Conservation (phyloP, 2,888 invertebrate genomes). For the Aphidius colemani region DNA sequence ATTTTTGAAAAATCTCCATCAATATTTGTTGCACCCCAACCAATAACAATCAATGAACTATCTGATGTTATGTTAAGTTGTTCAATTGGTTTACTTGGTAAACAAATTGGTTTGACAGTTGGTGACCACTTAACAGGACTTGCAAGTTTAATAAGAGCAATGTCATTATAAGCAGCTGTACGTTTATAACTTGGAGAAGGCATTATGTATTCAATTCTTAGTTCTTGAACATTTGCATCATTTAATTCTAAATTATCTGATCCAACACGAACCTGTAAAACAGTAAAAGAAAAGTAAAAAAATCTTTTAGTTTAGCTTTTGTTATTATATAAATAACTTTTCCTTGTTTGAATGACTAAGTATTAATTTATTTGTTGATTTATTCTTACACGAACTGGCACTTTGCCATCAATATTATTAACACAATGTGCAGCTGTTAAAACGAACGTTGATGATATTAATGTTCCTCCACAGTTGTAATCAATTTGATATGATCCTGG, state of each 20-base stretch:
- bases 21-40: constrained; percentile 47
- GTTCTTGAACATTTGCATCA: constrained; percentile 37
- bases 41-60: constrained; percentile 43
- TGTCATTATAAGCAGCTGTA: constrained; percentile 46
- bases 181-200: constrained; percentile 47
- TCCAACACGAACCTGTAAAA: constrained; percentile 48
- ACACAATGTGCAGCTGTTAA: constrained; percentile 56
- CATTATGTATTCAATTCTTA: constrained; percentile 40
- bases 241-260: constrained; percentile 37
- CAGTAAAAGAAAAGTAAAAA: constrained; percentile 7
- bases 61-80: constrained; percentile 28
- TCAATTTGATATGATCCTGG: constrained; percentile 31
- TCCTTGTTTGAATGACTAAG: background rate
- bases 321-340: background rate
- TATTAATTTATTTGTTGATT: background rate
- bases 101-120: constrained; percentile 46
- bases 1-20: constrained; percentile 31
- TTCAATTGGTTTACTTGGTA: constrained; percentile 43
- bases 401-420: constrained; percentile 40
- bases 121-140: constrained; percentile 36
- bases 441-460: constrained; percentile 47
- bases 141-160: constrained; percentile 46
- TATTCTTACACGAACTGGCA: constrained; percentile 46
- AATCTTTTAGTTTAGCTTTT: background rate
- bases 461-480: constrained; percentile 51